Base-by-base conservation (phyloP, 1,140 invertebrate species). In the Colletes latitarsis region DNA sequence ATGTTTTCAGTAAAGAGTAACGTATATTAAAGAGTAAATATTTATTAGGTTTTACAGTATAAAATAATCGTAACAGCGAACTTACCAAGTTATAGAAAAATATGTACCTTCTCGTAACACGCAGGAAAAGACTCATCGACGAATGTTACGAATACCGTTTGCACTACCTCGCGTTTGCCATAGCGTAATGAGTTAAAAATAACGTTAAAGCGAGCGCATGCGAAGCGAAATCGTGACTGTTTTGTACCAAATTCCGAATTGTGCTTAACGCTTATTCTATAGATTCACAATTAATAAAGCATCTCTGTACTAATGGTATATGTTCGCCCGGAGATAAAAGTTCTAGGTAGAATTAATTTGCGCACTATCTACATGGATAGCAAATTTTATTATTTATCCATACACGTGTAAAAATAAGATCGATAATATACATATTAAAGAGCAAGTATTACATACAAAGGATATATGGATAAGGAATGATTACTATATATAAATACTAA, bases 391-490 rank as follows among this genome's bases (percentile, higher is more conserved):
- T 87, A 78, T 76, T 49, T 87, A 86, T 86, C 73, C 82, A 81
- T 81, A 70, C 62, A 78, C 52, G 85, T 87, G 85, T 87, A 87
- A 87, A 87, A 87, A 86, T 87, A 87, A 86, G 66, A 87, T 86
- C 14, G 66, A 80, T 63, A 75, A 83, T 87, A 72, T 83, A 86
- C 60, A 77, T 77, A 77, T 87, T 83, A 80, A 83, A 81, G 85
- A 86, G 76, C 71, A 86, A 86, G 63, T 75, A 70, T 52, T 86
- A 87, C 81, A 87, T 83, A 81, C 78, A 87, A 87, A 83, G 30
- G 49, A 82, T 73, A 83, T 73, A 86, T 53, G 79, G 64, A 83
- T 43, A 71, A 77, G 64, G 60, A 81, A 69, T 83, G 60, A 57
- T 81, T 72, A 76, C 71, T 83, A 77, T 69, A 83, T 81, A 86